phyloP scores from a whole-genome alignment of 2,888 invertebrate genomes.

The Sarcophaga subvicina region DNA sequence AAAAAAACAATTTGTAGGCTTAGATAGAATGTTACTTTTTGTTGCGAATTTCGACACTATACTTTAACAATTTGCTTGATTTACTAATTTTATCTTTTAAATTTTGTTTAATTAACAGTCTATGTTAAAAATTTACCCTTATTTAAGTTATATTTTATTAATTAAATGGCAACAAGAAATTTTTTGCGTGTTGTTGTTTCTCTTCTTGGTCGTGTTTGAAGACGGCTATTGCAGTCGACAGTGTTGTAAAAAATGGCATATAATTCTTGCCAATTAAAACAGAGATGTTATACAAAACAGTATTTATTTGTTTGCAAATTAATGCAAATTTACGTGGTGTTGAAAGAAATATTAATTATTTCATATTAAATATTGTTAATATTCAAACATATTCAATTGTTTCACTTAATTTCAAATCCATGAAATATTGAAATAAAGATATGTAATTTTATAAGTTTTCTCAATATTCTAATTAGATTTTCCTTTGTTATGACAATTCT shows the following conservation, averaged over 20 bases:
- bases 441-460: no score
- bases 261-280: background rate
- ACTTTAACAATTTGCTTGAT: background rate
- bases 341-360: no score
- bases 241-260: constrained; percentile 25
- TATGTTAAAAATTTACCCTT: constrained; percentile 43
- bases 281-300: background rate
- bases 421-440: no score
- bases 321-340: background rate
- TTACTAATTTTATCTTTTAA: background rate
- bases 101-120: constrained; percentile 22
- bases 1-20: constrained; percentile 52
- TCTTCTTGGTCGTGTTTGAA: constrained; percentile 45
- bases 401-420: no score
- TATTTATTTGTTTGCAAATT: background rate
- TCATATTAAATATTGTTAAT: no score
- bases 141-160: constrained; percentile 59
- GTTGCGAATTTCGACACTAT: background rate
- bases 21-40: constrained; percentile 19
- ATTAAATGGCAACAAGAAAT: constrained; percentile 66
- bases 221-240: constrained; percentile 25
- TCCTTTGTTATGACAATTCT: no score
- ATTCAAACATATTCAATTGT: no score
- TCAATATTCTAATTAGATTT: no score
- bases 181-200: constrained; percentile 60